Evolutionary conservation across 2,113 vertebrate species (phyloP).

Genomic region (Bufo gargarizans): DNA sequence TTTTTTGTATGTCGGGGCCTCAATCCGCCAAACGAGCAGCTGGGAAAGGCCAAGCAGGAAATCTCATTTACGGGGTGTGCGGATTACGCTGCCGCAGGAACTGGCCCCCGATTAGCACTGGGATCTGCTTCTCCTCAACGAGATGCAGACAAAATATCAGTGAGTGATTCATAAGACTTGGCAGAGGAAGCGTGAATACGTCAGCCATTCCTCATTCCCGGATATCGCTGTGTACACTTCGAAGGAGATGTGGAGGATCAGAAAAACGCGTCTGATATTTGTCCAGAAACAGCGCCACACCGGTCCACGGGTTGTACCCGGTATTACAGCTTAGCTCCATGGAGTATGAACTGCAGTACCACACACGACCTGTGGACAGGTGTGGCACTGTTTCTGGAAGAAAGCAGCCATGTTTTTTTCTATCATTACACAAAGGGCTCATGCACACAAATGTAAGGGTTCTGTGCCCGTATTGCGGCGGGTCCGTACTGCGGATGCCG

Average conservation of each 20-base stretch:
- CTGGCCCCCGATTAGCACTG: not conserved
- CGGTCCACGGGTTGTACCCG: not conserved
- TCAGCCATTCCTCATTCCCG: slow-evolving; percentile 18
- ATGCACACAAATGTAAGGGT: too few relatives aligned
- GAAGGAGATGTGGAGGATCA: not conserved
- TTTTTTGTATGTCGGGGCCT: not conserved
- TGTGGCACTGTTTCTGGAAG: too few relatives aligned
- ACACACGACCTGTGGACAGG: too few relatives aligned
- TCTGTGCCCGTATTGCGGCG: too few relatives aligned
- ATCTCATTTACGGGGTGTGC: not conserved
- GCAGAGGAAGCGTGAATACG: not conserved
- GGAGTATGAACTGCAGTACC: too few relatives aligned
- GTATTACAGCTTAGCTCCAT: not conserved
- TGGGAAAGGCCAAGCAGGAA: not conserved
- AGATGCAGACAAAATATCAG: slow-evolving; percentile 22
- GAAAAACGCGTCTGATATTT: not conserved
- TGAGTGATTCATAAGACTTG: slow-evolving; percentile 37
- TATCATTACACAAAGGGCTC: too few relatives aligned
- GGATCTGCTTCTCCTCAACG: not conserved
- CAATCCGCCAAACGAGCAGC: not conserved
- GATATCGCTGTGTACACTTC: not conserved
- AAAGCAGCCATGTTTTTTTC: too few relatives aligned
- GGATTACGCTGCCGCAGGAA: not conserved
- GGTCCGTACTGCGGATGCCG: not conserved
- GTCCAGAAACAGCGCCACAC: not conserved